Evolutionary conservation across 1,140 invertebrate genomes (phyloP).

Genomic region (Dryas iulia): DNA sequence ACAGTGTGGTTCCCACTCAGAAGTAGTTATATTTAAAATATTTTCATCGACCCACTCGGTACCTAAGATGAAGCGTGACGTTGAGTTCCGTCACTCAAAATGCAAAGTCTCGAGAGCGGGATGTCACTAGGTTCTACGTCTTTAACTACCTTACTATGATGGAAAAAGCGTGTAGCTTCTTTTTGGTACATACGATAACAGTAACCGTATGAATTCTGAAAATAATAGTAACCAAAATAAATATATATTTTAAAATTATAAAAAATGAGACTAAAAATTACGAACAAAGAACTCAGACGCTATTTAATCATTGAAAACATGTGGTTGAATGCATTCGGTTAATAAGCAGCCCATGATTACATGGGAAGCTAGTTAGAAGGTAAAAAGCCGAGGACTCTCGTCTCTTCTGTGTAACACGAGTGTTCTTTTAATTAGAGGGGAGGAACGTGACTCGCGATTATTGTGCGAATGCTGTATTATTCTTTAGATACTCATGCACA

Average conservation of each 20-base stretch:
- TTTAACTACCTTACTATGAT: too few species aligned
- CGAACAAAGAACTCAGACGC: neutral
- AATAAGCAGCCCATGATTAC: constrained; percentile 10
- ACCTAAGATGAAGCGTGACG: too few species aligned
- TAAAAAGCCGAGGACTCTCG: constrained; percentile 14
- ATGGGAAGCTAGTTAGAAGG: constrained; percentile 22
- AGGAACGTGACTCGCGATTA: constrained; percentile 18
- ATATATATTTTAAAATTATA: neutral
- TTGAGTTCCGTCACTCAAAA: too few species aligned
- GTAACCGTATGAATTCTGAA: too few species aligned
- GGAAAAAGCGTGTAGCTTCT: too few species aligned
- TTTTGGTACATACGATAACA: too few species aligned
- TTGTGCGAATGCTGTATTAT: constrained; percentile 17
- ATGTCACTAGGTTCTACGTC: too few species aligned
- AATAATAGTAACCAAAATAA: too few species aligned
- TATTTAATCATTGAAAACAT: neutral
- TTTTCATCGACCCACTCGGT: too few species aligned
- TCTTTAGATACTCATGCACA: constrained; percentile 13
- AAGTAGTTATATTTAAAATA: too few species aligned
- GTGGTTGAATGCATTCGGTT: constrained; percentile 9
- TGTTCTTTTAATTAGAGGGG: constrained; percentile 20
- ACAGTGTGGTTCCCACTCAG: too few species aligned
- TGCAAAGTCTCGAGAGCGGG: too few species aligned
- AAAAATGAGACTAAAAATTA: neutral
- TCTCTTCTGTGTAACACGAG: constrained; percentile 15